These are phyloP conservation scores for Poecilia latipinna DNA, from an alignment of 2,113 vertebrate species.

Conservation along the genomic window DNA sequence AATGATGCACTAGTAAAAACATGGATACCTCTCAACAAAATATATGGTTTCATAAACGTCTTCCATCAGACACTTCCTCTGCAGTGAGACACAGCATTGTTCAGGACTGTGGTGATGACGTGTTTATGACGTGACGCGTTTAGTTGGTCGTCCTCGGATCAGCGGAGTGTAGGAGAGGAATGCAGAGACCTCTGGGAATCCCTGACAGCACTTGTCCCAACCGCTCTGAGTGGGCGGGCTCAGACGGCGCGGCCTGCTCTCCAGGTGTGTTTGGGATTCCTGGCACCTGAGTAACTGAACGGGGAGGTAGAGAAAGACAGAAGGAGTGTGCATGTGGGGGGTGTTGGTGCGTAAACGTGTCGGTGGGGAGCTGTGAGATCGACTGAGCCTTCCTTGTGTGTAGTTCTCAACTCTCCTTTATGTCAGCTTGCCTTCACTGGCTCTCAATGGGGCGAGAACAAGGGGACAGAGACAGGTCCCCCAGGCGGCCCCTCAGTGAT, in stretches of 20 bases:
- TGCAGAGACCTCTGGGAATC: conserved; percentile 44
- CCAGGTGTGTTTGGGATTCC: conserved; percentile 74
- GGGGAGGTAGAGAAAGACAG: neutral
- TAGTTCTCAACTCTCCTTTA: conserved; percentile 53
- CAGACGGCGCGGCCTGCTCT: conserved; percentile 3
- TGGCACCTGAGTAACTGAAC: conserved; percentile 47
- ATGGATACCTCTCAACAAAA: neutral
- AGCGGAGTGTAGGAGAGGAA: conserved; percentile 37
- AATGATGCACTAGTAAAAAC: neutral
- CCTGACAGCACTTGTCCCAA: conserved; percentile 51
- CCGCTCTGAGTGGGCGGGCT: conserved; percentile 37
- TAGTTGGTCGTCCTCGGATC: conserved; percentile 20
- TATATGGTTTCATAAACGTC: neutral
- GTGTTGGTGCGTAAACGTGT: neutral
- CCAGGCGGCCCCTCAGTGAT: conserved; percentile 67
- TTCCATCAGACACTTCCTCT: neutral
- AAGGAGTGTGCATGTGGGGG: neutral
- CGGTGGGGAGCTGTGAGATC: neutral
- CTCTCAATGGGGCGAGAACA: conserved; percentile 80
- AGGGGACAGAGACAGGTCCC: conserved; percentile 53
- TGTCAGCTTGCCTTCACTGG: conserved; percentile 77
- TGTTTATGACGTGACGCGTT: conserved; percentile 43
- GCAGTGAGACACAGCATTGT: neutral
- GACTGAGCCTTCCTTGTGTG: conserved; percentile 26
- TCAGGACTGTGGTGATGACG: neutral